Base-by-base conservation (phyloP, 2,797 vertebrate genomes). In the Urosaurus nigricauda region DNA sequence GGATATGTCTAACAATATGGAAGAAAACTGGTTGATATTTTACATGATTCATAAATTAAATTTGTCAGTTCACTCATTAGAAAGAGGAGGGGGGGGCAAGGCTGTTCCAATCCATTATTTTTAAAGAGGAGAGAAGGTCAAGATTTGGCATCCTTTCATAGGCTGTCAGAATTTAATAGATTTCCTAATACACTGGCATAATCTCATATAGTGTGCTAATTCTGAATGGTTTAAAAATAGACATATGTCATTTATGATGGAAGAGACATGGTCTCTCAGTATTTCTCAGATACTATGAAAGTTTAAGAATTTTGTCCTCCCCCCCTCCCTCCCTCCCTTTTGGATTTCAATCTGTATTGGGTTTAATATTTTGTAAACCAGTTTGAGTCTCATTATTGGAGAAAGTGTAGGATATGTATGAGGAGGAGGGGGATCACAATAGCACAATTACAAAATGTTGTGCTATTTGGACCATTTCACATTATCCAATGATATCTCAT, bases 111-210 rank as follows among this genome's bases (percentile, higher is more conserved):
- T 80, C 75, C 89, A 85, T 35, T 87, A 74, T 65, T 63, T 51
- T 37, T 43, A 32, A 32, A 68, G 92, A 93, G 90, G 73, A 78
- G 86, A 88, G 86, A 89, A 85, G 0, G 26, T 84, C 0, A 14
- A 75, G 89, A 90, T 90, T 94, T 91, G 85, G 63, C 89, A 93
- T 95, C 93, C 94, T 95, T 94, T 93, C 93, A 94, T 94, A 92
- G 86, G 91, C 88, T 84, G 81, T 89, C 84, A 90, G 87, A 92
- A 87, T 94, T 77, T 63, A 21, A 79, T 85, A 90, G 88, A 93
- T 9, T 89, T 60, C 63, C 0, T 1, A 77, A 80, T 43, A 58
- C 87, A 94, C 86, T 40, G 84, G 91, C 85, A 37, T 84, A 63
- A 80, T 90, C 92, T 92, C 83, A 68, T 56, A 75, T 2, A 5